Percentiles rank a stretch among this genome's conserved stretches.
Conservation (phyloP, 2,113 vertebrate genomes). For the Eublepharis macularius region DNA sequence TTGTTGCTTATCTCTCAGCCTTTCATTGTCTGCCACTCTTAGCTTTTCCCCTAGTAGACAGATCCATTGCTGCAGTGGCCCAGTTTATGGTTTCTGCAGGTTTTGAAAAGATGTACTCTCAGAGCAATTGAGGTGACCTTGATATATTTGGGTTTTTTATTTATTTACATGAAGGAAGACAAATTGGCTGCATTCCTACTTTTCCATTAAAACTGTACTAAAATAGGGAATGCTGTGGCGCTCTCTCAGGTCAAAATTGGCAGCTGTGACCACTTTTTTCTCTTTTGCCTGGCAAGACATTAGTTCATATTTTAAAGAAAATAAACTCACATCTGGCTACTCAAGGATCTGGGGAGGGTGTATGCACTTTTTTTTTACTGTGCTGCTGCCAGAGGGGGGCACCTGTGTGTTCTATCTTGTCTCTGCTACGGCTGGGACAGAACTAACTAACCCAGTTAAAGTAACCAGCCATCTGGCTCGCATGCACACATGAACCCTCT, state of each 20-base stretch:
- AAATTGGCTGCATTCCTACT: conserved; percentile 56
- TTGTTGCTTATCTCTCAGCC: not conserved
- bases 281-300: not conserved
- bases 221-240: conserved; percentile 45
- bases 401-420: not conserved
- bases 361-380: not conserved
- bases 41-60: not conserved
- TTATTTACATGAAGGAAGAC: conserved; percentile 41
- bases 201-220: conserved; percentile 67
- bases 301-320: conserved; percentile 8
- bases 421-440: not conserved
- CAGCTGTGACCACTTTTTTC: conserved; percentile 8
- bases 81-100: not conserved
- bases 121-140: not conserved
- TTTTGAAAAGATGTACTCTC: not conserved
- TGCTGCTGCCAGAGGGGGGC: not conserved
- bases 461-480: not conserved
- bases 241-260: conserved; percentile 32
- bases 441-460: not conserved
- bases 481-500: not conserved
- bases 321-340: not conserved
- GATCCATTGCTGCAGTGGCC: not conserved
- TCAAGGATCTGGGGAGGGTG: not conserved
- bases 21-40: not conserved
- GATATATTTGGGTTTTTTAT: conserved; percentile 34